These are phyloP conservation scores for Notiomystis cincta DNA, from an alignment of 2,113 vertebrate genomes.

Conservation along the genomic window DNA sequence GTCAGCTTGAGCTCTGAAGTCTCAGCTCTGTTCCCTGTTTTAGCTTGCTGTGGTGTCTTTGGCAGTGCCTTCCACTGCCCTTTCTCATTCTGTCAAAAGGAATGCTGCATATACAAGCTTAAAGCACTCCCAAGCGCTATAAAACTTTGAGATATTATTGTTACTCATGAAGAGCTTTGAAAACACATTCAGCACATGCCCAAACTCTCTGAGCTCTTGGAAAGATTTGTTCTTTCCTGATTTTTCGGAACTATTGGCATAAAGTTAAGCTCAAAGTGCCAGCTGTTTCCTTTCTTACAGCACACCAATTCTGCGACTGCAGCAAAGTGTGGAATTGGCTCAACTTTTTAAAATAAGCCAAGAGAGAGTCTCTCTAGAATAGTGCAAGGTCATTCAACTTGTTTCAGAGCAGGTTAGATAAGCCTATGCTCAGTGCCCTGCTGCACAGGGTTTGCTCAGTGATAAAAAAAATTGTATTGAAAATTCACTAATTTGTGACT, in stretches of 20 bases:
- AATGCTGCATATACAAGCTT: not conserved
- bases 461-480: not conserved
- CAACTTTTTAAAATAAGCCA: not conserved
- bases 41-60: not conserved
- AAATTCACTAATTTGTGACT: not conserved
- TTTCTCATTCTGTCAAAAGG: not conserved
- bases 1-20: not conserved
- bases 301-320: not conserved
- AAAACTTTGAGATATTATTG: not conserved
- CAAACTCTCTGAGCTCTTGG: not conserved
- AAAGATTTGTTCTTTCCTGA: conserved; percentile 1
- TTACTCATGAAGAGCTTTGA: not conserved
- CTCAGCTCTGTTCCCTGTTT: not conserved
- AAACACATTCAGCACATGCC: not conserved
- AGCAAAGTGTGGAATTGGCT: not conserved
- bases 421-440: not conserved
- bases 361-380: not conserved
- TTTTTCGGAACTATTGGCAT: not conserved
- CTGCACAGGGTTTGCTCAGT: not conserved
- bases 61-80: not conserved
- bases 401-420: not conserved
- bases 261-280: not conserved
- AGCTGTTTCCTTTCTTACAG: not conserved
- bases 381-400: not conserved
- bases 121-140: not conserved